Base-by-base conservation (phyloP, 1,140 invertebrate species). In the Drosophila sturtevanti region DNA sequence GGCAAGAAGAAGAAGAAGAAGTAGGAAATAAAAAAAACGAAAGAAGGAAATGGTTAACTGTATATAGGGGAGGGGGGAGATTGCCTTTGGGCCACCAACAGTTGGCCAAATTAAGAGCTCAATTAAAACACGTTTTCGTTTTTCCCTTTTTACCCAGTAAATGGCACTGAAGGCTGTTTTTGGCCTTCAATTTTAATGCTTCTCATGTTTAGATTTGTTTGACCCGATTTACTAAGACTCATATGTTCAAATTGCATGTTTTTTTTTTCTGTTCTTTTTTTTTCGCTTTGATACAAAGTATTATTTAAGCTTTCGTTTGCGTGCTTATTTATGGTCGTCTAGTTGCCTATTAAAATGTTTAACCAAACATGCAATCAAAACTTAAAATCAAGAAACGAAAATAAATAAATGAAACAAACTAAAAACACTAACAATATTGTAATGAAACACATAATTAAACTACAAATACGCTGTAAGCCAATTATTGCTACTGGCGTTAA, bases 281-380 rank as follows among this genome's bases (percentile, higher is more conserved):
- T 44, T 72, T 68, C 35, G 27, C 61, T 72, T 72, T 64, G 14
- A 22, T 61, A 63, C 77, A 74, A 74, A 78, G 63, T 75, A 54
- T 77, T 74, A 71, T 77, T 70, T 86, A 86, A 85, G 81, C 78
- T 68, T 74, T 78, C 51, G 77, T 71, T 85, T 86, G 81, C 81
- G 81, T 85, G 81, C 34, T 60, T 34, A 66, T 72, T 73, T 62
- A 72, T 63, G 48, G 34, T 7, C 63, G 34, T 7, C 63, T 54
- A 22, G 64, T 34, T n/a, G 54, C 22, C 69, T 64, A 81, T 85
- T 81, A 86, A 85, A 81, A 77, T 73, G 61, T 77, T 81, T 71
- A 65, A 68, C 81, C 61, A 86, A 71, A 81, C 78, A 81, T 81
- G 81, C 69, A 80, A 80, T 77, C 65, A 77, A 65, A 63, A 63